Evolutionary conservation across 2,113 vertebrate species (phyloP).

Genomic region (Plectropomus leopardus): DNA sequence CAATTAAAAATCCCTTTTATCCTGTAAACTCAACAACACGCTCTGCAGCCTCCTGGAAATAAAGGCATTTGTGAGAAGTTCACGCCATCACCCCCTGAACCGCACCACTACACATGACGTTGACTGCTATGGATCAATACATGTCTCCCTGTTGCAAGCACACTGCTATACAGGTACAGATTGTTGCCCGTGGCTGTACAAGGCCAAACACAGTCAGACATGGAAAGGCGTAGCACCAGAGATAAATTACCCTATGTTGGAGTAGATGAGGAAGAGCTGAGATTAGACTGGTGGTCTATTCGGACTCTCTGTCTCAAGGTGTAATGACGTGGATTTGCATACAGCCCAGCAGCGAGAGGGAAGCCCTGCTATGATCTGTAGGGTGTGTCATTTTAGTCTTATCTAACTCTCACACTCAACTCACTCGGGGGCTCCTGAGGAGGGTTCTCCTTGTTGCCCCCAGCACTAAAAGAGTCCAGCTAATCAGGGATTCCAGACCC

Average conservation of each 20-base stretch:
- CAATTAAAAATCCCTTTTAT: slow-evolving; percentile 18
- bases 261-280: slow-evolving; percentile 53
- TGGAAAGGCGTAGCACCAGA: slow-evolving; percentile 63
- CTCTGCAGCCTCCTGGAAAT: slow-evolving; percentile 17
- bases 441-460: slow-evolving; percentile 57
- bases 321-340: slow-evolving; percentile 41
- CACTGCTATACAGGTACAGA: slow-evolving; percentile 41
- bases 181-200: slow-evolving; percentile 42
- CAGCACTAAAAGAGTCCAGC: slow-evolving; percentile 25
- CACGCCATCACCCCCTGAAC: slow-evolving; percentile 6
- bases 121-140: slow-evolving; percentile 52
- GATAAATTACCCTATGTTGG: slow-evolving; percentile 46
- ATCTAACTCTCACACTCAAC: slow-evolving; percentile 77
- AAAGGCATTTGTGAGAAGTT: slow-evolving; percentile 41
- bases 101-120: slow-evolving; percentile 13
- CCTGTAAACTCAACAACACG: not conserved
- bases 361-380: slow-evolving; percentile 63
- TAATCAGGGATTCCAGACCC: slow-evolving; percentile 61
- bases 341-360: slow-evolving; percentile 50
- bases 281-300: slow-evolving; percentile 44
- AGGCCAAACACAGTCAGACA: slow-evolving; percentile 49
- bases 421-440: slow-evolving; percentile 68
- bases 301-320: slow-evolving; percentile 34
- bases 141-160: slow-evolving; percentile 37
- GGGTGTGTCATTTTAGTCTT: slow-evolving; percentile 79